Conservation (phyloP, 2,113 vertebrate species). For the Mugil cephalus region DNA sequence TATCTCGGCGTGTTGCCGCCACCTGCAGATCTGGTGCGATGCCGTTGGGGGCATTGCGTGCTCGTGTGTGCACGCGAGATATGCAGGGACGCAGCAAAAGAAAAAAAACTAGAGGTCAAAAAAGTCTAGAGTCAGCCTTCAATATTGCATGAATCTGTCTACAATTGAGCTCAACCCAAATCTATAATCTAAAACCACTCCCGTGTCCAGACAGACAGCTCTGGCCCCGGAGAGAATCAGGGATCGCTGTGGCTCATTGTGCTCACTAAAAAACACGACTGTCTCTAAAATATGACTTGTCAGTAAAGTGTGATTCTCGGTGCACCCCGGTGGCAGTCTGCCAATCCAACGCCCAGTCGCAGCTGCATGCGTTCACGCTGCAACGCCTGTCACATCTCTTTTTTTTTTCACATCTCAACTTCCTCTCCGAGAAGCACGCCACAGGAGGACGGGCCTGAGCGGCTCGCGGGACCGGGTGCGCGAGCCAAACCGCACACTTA, state of each 20-base stretch:
- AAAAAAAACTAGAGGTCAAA: not conserved
- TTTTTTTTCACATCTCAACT: slow-evolving; percentile 21
- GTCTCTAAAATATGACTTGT: slow-evolving; percentile 48
- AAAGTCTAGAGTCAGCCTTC: not conserved
- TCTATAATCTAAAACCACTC: slow-evolving; percentile 20
- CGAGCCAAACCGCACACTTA: too few relatives aligned
- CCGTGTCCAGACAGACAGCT: slow-evolving; percentile 8
- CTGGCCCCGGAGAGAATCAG: slow-evolving; percentile 24
- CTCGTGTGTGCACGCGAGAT: slow-evolving; percentile 6
- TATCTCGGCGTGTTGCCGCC: not conserved
- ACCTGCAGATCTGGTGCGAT: not conserved
- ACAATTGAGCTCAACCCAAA: slow-evolving; percentile 19
- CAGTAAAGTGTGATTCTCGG: slow-evolving; percentile 51
- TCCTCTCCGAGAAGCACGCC: slow-evolving; percentile 7
- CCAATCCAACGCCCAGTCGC: slow-evolving; percentile 49
- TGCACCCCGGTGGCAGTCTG: slow-evolving; percentile 47
- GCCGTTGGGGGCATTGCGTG: not conserved
- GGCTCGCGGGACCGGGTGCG: too few relatives aligned
- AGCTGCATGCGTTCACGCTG: slow-evolving; percentile 29
- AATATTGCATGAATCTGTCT: not conserved
- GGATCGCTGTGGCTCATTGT: slow-evolving; percentile 29
- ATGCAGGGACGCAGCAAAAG: not conserved
- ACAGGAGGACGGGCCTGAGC: not conserved
- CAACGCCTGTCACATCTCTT: slow-evolving; percentile 35
- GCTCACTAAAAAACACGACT: slow-evolving; percentile 42